These are phyloP conservation scores for Coreoperca whiteheadi DNA, from an alignment of 2,113 vertebrate species.

Conservation along the genomic window DNA sequence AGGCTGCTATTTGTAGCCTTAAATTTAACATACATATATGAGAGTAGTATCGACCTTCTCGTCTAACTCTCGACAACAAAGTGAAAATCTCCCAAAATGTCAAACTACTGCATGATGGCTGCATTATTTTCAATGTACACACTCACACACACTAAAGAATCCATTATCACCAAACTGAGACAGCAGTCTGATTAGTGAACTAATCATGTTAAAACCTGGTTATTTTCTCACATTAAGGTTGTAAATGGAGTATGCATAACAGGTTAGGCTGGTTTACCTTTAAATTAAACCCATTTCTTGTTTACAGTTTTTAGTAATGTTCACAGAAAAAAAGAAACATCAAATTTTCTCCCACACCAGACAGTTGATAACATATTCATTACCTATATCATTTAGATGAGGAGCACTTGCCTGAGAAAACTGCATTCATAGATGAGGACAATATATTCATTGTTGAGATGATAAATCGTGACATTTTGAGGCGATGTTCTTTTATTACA, in stretches of 20 bases:
- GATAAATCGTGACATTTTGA: conserved; percentile 33
- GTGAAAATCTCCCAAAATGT: neutral
- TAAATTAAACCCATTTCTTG: neutral
- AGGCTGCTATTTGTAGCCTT: neutral
- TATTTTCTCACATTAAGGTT: neutral
- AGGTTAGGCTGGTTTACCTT: neutral
- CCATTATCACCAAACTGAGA: neutral
- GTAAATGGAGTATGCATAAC: neutral
- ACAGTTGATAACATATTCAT: neutral
- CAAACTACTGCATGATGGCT: too few relatives aligned
- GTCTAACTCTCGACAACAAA: neutral
- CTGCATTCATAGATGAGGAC: neutral
- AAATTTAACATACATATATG: neutral
- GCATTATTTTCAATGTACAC: neutral
- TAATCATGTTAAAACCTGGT: neutral
- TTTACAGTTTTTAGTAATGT: neutral
- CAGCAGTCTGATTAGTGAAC: neutral
- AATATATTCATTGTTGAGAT: conserved; percentile 14
- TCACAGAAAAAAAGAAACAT: neutral
- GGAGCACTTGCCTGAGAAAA: neutral
- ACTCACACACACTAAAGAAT: neutral
- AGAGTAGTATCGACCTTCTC: neutral
- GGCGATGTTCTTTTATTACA: conserved; percentile 20
- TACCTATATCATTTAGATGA: neutral
- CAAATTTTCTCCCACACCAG: neutral